A percentile compares a stretch with the other conserved stretches of the same genome.
phyloP scores from a whole-genome alignment of 2,888 invertebrate genomes.

The Acanthacorydalis orientalis region DNA sequence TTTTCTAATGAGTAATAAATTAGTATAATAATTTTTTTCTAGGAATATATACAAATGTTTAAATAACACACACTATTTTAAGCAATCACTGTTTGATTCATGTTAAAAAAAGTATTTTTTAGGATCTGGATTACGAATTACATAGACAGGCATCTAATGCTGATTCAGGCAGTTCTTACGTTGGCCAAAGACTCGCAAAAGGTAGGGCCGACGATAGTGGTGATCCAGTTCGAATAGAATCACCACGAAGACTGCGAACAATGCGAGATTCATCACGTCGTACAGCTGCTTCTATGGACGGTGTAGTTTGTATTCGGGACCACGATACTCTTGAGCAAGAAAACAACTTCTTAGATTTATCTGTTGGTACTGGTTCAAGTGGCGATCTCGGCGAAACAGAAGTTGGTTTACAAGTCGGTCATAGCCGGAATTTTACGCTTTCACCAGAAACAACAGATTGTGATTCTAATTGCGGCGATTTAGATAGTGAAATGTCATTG shows the following conservation, averaged over 20 bases:
- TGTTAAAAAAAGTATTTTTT: conserved; percentile 7
- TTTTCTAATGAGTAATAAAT: no score
- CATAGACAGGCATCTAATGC: conserved; percentile 38
- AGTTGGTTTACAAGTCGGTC: conserved; percentile 44
- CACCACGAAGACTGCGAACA: conserved; percentile 39
- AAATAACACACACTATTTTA: not conserved
- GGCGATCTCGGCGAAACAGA: conserved; percentile 48
- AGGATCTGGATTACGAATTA: conserved; percentile 66
- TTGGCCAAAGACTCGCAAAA: conserved; percentile 54
- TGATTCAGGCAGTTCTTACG: conserved; percentile 54
- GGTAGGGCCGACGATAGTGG: conserved; percentile 26
- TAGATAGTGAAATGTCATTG: conserved; percentile 70
- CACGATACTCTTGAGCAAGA: conserved; percentile 34
- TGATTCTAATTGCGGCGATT: conserved; percentile 73
- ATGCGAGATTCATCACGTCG: conserved; percentile 15
- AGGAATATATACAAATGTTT: no score
- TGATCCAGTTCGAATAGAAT: conserved; percentile 30
- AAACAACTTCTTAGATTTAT: conserved; percentile 39
- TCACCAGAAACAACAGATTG: conserved; percentile 89
- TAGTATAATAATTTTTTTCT: no score
- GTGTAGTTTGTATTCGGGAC: conserved; percentile 20
- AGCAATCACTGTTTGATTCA: not conserved
- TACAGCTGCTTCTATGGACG: not conserved
- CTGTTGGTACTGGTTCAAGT: conserved; percentile 42
- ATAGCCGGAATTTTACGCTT: conserved; percentile 71